Conservation (phyloP, 2,888 invertebrate species). For the Ramazzottius varieornatus region DNA sequence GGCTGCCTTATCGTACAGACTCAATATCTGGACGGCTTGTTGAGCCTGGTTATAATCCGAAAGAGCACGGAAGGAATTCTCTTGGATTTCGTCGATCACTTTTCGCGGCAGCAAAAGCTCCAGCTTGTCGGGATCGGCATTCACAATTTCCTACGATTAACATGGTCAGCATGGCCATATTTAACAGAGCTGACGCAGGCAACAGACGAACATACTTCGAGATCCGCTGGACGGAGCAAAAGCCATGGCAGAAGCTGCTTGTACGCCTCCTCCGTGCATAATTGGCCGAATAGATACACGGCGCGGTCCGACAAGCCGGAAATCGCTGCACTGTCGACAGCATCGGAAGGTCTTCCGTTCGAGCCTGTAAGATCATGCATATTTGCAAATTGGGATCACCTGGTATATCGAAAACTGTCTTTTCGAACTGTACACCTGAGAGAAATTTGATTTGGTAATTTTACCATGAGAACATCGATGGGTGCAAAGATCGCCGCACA, state of each 20-base stretch:
- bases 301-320: not conserved
- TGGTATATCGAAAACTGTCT: too few relatives aligned
- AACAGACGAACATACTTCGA: not conserved
- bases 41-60: not conserved
- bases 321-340: not conserved
- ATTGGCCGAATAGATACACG: not conserved
- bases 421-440: not conserved
- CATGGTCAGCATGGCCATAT: not conserved
- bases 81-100: not conserved
- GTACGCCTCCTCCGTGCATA: not conserved
- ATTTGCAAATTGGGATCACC: not conserved
- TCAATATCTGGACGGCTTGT: not conserved
- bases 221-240: not conserved
- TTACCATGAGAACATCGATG: not conserved
- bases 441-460: not conserved
- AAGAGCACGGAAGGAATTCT: not conserved
- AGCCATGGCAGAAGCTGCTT: constrained; percentile 1
- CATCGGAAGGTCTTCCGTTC: not conserved
- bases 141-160: not conserved
- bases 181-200: not conserved
- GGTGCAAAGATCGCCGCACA: not conserved
- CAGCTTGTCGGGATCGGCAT: not conserved
- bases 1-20: not conserved
- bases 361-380: too few relatives aligned
- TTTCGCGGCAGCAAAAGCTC: not conserved